phyloP scores from a whole-genome alignment of 2,113 vertebrate species.

The Aramus guarauna region DNA sequence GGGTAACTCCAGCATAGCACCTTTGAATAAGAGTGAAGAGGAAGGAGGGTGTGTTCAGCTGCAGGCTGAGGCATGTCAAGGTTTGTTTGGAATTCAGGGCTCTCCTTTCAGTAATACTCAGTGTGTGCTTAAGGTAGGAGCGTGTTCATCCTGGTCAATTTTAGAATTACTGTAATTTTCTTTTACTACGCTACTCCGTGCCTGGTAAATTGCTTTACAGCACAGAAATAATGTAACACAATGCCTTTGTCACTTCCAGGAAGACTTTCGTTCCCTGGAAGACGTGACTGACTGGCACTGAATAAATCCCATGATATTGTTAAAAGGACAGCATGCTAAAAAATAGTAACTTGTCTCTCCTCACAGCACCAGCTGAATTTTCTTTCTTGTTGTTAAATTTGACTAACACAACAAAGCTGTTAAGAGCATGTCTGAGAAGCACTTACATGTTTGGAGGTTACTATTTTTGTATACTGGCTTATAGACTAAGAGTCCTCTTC shows the following conservation, averaged over 20 bases:
- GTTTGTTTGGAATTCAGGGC: slow-evolving; percentile 60
- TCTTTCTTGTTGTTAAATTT: neutral
- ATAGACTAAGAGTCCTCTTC: neutral
- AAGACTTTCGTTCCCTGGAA: neutral
- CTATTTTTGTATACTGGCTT: neutral
- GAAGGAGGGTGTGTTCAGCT: neutral
- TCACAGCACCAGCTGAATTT: neutral
- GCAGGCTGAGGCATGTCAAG: slow-evolving; percentile 16
- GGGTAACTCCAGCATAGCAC: neutral
- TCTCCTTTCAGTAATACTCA: slow-evolving; percentile 52
- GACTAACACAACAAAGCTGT: neutral
- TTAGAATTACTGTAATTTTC: slow-evolving; percentile 65
- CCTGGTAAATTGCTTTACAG: slow-evolving; percentile 56
- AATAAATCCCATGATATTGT: neutral
- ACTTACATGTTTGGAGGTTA: neutral
- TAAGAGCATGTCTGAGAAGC: neutral
- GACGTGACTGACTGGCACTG: neutral
- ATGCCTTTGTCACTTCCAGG: slow-evolving; percentile 6
- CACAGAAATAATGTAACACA: slow-evolving; percentile 10
- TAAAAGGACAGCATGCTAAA: neutral
- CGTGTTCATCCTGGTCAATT: slow-evolving; percentile 49
- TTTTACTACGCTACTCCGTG: slow-evolving; percentile 31
- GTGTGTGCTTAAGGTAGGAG: slow-evolving; percentile 31
- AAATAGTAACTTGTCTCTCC: neutral
- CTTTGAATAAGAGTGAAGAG: neutral